A percentile compares a stretch with the other conserved stretches of the same genome.
These are phyloP conservation scores for Nettapus auritus DNA, from an alignment of 2,113 vertebrate genomes.

Conservation along the genomic window DNA sequence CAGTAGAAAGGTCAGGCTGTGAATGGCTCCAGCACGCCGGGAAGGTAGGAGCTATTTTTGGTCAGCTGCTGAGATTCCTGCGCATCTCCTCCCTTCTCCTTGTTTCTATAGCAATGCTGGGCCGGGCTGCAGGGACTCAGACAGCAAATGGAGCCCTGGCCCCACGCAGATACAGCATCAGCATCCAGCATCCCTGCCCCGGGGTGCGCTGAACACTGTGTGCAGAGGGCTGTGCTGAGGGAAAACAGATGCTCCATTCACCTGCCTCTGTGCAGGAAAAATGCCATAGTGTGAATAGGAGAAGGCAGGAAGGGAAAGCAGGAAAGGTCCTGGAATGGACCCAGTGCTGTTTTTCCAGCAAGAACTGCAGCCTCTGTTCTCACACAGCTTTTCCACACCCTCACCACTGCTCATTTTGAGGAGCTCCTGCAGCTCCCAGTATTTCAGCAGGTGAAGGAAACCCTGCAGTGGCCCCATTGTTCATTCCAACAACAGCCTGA, in stretches of 20 bases:
- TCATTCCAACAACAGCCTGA: neutral
- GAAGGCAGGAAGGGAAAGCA: neutral
- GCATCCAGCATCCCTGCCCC: neutral
- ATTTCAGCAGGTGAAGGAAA: neutral
- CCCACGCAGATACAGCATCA: neutral
- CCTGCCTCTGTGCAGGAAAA: neutral
- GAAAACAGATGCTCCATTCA: neutral
- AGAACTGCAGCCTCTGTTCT: neutral
- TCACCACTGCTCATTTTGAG: neutral
- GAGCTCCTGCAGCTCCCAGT: neutral
- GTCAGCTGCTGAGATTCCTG: neutral
- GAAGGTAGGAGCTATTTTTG: neutral
- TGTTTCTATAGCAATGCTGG: slow-evolving; percentile 23
- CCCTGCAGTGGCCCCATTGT: neutral
- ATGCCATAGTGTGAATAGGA: neutral
- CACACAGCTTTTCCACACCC: neutral
- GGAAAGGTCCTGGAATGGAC: neutral
- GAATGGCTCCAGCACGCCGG: neutral
- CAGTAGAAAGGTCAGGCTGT: neutral
- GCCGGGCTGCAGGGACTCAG: neutral
- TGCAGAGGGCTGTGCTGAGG: neutral
- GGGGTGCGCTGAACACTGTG: neutral
- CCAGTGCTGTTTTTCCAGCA: neutral
- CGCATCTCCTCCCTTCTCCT: neutral
- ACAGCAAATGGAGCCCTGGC: neutral